Evolutionary conservation across 2,113 vertebrate species (phyloP), one percentile per base, ranked within the genome.

Genomic region (Pungitius pungitius): DNA sequence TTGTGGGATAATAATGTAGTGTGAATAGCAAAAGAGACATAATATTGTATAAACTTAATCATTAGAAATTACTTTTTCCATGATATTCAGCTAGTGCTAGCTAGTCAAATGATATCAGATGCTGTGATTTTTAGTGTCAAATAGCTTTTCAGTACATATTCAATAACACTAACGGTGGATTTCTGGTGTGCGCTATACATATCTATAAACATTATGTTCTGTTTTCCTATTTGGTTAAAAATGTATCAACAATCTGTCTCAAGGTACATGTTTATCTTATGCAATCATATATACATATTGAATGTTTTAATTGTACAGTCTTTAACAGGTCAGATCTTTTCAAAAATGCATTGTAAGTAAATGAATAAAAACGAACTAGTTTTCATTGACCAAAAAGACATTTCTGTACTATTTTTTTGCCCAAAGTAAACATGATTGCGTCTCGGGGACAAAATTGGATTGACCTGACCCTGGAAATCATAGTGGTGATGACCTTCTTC

Each of bases 401-500:
- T 43, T 35, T 56, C 22, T 42, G 20, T 56, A 6, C 58, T 58
- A 0, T 22, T 51, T n/a, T 30, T 11, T 20, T 24, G 1, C 14
- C 6, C 3, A 54, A 51, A 51, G 33, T 6, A 1, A 43, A 18
- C 17, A 42, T 18, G 17, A 40, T 35, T 37, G 4, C 13, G 42
- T 14, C 55, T 35, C 52, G 24, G 20, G 27, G 2, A 37, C 17
- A 3, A 60, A 54, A 24, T 4, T 37, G 77, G 55, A 76, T 82
- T 58, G 59, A 91, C 93, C 89, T 35, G 83, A 88, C n/a, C n/a
- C n/a, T n/a, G n/a, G n/a, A n/a, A 68, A 92, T 91, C 40, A 12
- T 83, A 51, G 76, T 88, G 42, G 88, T 79, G 0, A 75, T 58
- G 2, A 83, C 88, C 64, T 86, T 94, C 4, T 88, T 92, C 92